Evolutionary conservation across 2,113 vertebrate genomes (phyloP).

Genomic region (Dascyllus trimaculatus): DNA sequence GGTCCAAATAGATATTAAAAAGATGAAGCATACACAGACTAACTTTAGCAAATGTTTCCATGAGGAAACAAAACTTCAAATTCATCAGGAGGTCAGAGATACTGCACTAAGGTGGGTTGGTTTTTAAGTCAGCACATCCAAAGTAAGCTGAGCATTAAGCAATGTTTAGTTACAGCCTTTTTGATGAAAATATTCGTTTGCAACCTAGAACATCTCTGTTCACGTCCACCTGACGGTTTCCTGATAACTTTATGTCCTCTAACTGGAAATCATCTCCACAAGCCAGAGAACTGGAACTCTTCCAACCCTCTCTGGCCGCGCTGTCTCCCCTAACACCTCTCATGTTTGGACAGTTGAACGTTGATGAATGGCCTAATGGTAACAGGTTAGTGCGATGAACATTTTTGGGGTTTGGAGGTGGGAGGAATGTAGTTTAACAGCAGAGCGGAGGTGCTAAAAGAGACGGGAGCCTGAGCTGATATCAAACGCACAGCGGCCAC

Average conservation of each 20-base stretch:
- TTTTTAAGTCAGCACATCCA: too few relatives aligned
- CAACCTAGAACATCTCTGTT: not conserved
- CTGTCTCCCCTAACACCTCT: constrained; percentile 78
- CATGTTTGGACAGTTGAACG: constrained; percentile 77
- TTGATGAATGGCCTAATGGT: constrained; percentile 78
- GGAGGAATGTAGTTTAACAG: constrained; percentile 83
- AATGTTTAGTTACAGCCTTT: not conserved
- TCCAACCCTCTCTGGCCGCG: constrained; percentile 59
- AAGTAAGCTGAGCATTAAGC: too few relatives aligned
- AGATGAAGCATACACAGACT: too few relatives aligned
- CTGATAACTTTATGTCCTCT: constrained; percentile 19
- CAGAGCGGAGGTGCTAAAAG: constrained; percentile 64
- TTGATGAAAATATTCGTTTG: not conserved
- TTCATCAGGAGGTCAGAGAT: too few relatives aligned
- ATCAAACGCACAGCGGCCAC: constrained; percentile 43
- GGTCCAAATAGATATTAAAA: too few relatives aligned
- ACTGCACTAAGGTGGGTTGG: too few relatives aligned
- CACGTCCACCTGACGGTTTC: not conserved
- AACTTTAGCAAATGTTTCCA: too few relatives aligned
- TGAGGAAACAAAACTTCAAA: too few relatives aligned
- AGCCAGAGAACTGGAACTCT: constrained; percentile 42
- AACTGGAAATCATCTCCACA: constrained; percentile 38
- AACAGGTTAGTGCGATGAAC: constrained; percentile 77
- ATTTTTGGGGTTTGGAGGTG: constrained; percentile 79
- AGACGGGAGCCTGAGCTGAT: constrained; percentile 37